Base-by-base conservation (phyloP, 2,797 vertebrate species). In the Netta rufina region DNA sequence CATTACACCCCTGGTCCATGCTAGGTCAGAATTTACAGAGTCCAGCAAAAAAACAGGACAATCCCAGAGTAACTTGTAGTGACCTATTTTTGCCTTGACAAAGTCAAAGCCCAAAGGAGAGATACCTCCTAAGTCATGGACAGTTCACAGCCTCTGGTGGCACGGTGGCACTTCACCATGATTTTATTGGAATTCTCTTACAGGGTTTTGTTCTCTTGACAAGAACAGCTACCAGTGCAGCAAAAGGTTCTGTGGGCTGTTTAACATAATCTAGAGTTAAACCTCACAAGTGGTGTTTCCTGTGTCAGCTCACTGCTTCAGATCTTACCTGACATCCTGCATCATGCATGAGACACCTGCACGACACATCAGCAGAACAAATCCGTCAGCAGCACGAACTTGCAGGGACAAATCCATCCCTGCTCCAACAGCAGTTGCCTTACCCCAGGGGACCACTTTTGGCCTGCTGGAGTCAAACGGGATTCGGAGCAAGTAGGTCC, bases 291-390 rank as follows among this genome's bases (percentile, higher is more conserved):
- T 56, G 93, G 54, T 38, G 41, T 87, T 95, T 75, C 61, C 88
- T 92, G 32, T 0, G 0, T 84, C 43, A 21, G 81, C 88, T 96
- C 72, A 33, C n/a, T 2, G 38, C 96, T 87, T 85, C 90, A 76
- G 70, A 87, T 95, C 93, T 92, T 93, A 96, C 95, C 92, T 96
- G 96, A 89, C 75, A 36, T 96, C 81, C 78, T 96, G 96, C 96
- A 97, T 97, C 95, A 90, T 95, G 93, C 61, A 95, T 96, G 95
- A 96, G 93, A 93, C 96, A 97, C 91, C 96, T 96, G 96, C 1
- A 4, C 81, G 89, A 89, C 95, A 91, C 0, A 1, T 81, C 75
- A 88, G 38, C 92, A 84, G 93, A 97, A 97, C 94, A 96, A 95
- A 96, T 95, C 93, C 83, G 84, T 93, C 95, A 96, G 95, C 89